These are phyloP conservation scores for Xyrauchen texanus DNA, from an alignment of 2,113 vertebrate genomes.

Conservation along the genomic window DNA sequence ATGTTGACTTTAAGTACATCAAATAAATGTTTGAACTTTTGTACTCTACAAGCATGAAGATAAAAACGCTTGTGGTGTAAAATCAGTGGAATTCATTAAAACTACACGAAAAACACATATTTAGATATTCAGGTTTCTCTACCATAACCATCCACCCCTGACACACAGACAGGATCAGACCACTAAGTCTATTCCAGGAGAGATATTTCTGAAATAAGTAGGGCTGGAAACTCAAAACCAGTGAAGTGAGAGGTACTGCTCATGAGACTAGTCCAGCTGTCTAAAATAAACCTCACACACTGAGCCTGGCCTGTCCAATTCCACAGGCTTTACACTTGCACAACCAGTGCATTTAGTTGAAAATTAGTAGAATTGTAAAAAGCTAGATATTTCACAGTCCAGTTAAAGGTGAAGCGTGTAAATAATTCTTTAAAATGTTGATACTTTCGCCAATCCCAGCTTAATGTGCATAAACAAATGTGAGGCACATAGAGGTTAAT, in stretches of 20 bases:
- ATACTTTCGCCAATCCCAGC: no score
- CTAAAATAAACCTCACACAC: background rate
- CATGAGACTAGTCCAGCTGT: background rate
- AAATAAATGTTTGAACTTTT: background rate
- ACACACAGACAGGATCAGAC: conserved; percentile 3
- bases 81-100: background rate
- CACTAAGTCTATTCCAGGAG: background rate
- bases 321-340: background rate
- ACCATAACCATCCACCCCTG: background rate
- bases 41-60: background rate
- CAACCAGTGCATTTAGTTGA: background rate
- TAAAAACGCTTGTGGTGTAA: no score
- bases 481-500: no score
- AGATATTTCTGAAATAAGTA: conserved; percentile 8
- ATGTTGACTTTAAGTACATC: background rate
- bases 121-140: background rate
- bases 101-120: background rate
- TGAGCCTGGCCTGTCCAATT: background rate
- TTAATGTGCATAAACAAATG: no score
- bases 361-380: background rate
- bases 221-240: background rate
- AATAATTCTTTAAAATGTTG: no score
- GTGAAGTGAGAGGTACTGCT: background rate
- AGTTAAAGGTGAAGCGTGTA: no score
- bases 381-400: no score